These are phyloP conservation scores for Gavialis gangeticus DNA, from an alignment of 2,113 vertebrate genomes.

Conservation along the genomic window DNA sequence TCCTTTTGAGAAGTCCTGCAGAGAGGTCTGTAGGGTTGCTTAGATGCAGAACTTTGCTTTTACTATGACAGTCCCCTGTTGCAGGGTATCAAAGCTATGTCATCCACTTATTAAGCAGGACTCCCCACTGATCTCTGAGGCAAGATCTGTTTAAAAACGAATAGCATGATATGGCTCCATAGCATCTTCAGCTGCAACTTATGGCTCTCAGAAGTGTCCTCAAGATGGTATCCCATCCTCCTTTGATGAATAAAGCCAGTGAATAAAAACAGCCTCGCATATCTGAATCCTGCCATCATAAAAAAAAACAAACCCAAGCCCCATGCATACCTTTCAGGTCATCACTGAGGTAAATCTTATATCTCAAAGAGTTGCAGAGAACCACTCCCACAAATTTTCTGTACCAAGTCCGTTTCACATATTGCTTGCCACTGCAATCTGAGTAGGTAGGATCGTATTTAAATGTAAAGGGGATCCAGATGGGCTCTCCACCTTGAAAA, in stretches of 20 bases:
- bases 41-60: background rate
- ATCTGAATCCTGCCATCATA: background rate
- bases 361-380: slow-evolving; percentile 96
- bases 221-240: background rate
- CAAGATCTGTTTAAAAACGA: background rate
- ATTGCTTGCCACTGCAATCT: slow-evolving; percentile 94
- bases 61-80: background rate
- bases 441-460: slow-evolving; percentile 91
- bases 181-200: background rate
- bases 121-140: background rate
- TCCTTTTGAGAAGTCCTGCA: background rate
- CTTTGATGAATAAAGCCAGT: background rate
- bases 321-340: slow-evolving; percentile 89
- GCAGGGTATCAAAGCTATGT: background rate
- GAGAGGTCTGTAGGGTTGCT: rapidly evolving
- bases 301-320: background rate
- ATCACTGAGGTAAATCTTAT: slow-evolving; percentile 98
- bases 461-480: slow-evolving; percentile 96
- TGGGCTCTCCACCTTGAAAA: slow-evolving; percentile 92
- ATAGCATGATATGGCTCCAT: rapidly evolving
- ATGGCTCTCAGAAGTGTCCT: background rate
- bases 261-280: background rate
- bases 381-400: slow-evolving; percentile 96
- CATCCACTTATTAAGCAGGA: background rate
- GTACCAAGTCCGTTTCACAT: slow-evolving; percentile 97